Evolutionary conservation across 2,888 invertebrate species (phyloP).

Genomic region (Monopis laevigella): DNA sequence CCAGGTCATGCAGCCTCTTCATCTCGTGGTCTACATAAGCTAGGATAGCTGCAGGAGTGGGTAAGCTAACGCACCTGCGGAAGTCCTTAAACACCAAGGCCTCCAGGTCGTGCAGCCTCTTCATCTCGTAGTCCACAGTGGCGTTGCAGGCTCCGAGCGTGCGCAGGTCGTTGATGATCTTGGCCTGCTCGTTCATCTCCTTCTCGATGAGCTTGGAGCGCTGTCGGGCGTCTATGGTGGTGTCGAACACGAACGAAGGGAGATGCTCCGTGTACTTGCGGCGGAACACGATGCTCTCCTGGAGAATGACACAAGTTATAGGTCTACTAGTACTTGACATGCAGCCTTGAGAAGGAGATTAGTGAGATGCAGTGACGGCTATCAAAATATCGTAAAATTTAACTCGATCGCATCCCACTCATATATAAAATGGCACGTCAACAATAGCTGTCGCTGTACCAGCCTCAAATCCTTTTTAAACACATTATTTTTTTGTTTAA

Average conservation of each 20-base stretch:
- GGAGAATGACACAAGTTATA: too few relatives aligned
- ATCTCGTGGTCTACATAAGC: conserved; percentile 95
- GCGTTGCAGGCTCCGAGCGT: conserved; percentile 88
- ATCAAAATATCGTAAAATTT: too few relatives aligned
- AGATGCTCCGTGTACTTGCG: conserved; percentile 78
- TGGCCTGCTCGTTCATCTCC: conserved; percentile 97
- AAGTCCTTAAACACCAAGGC: conserved; percentile 95
- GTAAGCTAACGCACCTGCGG: conserved; percentile 61
- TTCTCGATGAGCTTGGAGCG: conserved; percentile 94
- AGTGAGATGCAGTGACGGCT: too few relatives aligned
- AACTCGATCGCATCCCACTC: too few relatives aligned
- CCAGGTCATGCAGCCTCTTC: conserved; percentile 89
- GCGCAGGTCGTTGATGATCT: conserved; percentile 91
- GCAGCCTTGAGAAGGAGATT: too few relatives aligned
- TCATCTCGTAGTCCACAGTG: conserved; percentile 92
- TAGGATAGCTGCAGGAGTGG: too few relatives aligned
- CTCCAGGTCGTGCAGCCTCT: conserved; percentile 91
- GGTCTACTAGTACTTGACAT: too few relatives aligned
- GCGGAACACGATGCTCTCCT: conserved; percentile 75
- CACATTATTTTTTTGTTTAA: too few relatives aligned
- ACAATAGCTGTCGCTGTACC: too few relatives aligned
- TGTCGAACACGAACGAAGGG: conserved; percentile 86
- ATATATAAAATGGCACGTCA: too few relatives aligned
- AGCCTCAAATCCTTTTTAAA: too few relatives aligned
- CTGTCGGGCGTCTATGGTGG: conserved; percentile 80